Conservation (phyloP, 2,797 vertebrate genomes). For the Chanos chanos region DNA sequence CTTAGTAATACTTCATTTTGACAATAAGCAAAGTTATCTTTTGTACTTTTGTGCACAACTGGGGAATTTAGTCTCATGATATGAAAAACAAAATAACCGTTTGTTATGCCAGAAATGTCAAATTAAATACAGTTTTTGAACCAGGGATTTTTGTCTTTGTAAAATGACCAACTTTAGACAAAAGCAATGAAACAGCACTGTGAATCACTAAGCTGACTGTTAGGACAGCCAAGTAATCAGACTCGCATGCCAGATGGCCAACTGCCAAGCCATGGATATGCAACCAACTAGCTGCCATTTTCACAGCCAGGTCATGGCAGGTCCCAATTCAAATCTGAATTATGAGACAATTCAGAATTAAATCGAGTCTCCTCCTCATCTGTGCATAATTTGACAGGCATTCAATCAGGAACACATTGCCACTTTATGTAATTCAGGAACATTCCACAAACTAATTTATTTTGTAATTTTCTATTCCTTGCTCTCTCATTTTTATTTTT, state of each 20-base stretch:
- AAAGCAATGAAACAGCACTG: constrained; percentile 10
- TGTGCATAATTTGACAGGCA: not conserved
- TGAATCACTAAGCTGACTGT: constrained; percentile 28
- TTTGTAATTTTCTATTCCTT: too few relatives aligned
- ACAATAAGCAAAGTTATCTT: too few relatives aligned
- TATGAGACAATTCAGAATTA: not conserved
- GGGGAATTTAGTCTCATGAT: constrained; percentile 7
- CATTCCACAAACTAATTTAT: too few relatives aligned
- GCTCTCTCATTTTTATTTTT: too few relatives aligned
- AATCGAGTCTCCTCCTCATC: not conserved
- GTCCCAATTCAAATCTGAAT: not conserved
- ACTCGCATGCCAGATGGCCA: constrained; percentile 14
- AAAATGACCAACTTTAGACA: constrained; percentile 33
- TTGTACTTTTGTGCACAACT: too few relatives aligned
- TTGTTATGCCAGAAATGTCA: constrained; percentile 32
- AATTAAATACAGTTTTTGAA: constrained; percentile 33
- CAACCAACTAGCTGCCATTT: constrained; percentile 1
- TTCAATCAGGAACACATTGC: constrained; percentile 4
- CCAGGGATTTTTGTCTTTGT: constrained; percentile 26
- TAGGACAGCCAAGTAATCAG: constrained; percentile 17
- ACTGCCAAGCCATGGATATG: constrained; percentile 12
- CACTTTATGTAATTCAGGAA: too few relatives aligned
- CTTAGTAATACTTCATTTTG: too few relatives aligned
- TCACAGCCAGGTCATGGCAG: constrained; percentile 1
- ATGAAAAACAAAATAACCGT: constrained; percentile 14